These are phyloP conservation scores for Ceyx margarethae DNA, from an alignment of 2,113 vertebrate species.

Conservation along the genomic window DNA sequence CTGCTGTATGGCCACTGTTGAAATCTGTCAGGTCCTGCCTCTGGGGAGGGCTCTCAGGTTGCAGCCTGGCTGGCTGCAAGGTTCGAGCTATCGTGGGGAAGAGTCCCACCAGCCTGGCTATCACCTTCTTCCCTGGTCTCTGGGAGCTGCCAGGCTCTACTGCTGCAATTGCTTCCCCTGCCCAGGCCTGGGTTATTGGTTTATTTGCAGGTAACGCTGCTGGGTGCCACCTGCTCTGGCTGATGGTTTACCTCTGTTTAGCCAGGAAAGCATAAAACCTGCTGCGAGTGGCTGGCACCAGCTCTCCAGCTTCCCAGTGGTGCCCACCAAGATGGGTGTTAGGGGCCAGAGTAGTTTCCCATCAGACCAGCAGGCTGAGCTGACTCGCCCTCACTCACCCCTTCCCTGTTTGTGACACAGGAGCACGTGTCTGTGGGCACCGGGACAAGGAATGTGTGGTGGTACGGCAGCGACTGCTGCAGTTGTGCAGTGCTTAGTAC, in stretches of 20 bases:
- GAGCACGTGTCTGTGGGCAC: not conserved
- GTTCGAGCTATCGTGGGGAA: not conserved
- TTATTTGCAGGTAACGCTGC: not conserved
- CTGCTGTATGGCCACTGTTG: accelerated
- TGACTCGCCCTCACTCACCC: not conserved
- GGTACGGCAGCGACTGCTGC: not conserved
- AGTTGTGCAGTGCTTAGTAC: not conserved
- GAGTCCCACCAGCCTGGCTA: not conserved
- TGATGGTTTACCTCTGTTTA: not conserved
- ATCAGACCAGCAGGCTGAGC: not conserved
- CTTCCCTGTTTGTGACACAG: not conserved
- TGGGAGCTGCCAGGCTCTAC: not conserved
- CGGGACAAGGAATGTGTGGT: not conserved
- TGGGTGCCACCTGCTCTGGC: not conserved
- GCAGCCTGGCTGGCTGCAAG: not conserved
- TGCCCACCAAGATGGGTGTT: not conserved
- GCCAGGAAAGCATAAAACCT: not conserved
- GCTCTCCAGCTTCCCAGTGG: not conserved
- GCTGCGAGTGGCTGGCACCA: accelerated
- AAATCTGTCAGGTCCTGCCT: accelerated
- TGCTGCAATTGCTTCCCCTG: not conserved
- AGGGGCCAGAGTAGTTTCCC: not conserved
- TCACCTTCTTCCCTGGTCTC: not conserved
- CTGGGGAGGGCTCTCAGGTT: accelerated
- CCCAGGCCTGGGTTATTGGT: not conserved